phyloP scores from a whole-genome alignment of 1,140 invertebrate genomes.

The Euwallacea fornicatus region DNA sequence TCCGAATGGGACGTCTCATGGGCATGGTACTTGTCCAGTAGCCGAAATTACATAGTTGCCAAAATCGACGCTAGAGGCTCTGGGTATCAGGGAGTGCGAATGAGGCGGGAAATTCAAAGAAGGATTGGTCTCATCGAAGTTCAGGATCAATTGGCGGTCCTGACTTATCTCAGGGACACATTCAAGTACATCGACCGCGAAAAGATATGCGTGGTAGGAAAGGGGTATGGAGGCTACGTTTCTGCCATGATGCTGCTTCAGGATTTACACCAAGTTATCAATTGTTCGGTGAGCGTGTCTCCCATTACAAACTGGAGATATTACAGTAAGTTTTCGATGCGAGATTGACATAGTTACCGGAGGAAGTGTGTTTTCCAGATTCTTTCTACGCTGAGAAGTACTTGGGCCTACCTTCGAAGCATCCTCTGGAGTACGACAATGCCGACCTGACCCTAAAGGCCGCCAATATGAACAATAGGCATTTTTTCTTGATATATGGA shows the following conservation, averaged over 20 bases:
- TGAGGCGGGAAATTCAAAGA: conserved; percentile 72
- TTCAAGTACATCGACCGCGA: conserved; percentile 73
- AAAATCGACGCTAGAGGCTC: conserved; percentile 79
- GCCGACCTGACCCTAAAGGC: conserved; percentile 72
- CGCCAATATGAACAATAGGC: conserved; percentile 63
- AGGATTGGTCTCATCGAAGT: conserved; percentile 65
- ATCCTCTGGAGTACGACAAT: conserved; percentile 70
- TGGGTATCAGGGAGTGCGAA: conserved; percentile 73
- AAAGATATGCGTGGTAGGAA: conserved; percentile 73
- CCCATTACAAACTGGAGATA: conserved; percentile 80
- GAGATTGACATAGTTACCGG: neutral
- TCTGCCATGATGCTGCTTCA: conserved; percentile 72
- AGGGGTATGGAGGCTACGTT: conserved; percentile 72
- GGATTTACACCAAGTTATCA: conserved; percentile 69
- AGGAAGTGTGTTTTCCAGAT: conserved; percentile 57
- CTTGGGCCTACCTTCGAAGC: conserved; percentile 68
- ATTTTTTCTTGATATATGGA: conserved; percentile 73
- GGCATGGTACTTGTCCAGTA: conserved; percentile 75
- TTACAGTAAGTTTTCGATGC: conserved; percentile 66
- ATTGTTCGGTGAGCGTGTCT: conserved; percentile 78
- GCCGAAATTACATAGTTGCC: conserved; percentile 75
- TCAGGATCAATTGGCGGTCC: conserved; percentile 84
- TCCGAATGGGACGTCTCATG: conserved; percentile 73
- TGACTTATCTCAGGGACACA: conserved; percentile 71
- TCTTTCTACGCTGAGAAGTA: conserved; percentile 84